Evolutionary conservation across 2,888 invertebrate species (phyloP), one percentile per base, ranked within the genome.

Genomic region (Hoplodrina blanda): DNA sequence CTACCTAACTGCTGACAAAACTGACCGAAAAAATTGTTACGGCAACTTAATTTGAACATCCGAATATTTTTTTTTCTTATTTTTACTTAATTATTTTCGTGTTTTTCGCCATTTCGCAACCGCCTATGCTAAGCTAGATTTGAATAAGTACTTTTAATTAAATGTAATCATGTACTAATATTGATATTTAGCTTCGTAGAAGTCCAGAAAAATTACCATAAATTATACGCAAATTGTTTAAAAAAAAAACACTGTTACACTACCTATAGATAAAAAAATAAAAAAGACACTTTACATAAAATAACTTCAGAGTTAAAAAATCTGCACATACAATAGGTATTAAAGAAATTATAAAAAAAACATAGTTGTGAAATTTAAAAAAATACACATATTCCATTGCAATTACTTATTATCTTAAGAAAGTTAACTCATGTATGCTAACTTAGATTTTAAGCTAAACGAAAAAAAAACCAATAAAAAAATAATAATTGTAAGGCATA

Each of bases 51-150:
- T 46, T 13, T 25, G 25, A 33, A 50, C 17, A 54, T 61, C 41
- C 10, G 46, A 49, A 11, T 52, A 11, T 41, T 15, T 62, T 68
- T 78, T 65, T 78, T 77, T 76, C 78, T 76, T 77, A 74, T 83
- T 80, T 85, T 83, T 83, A 85, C 78, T 74, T 53, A 52, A 62
- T 62, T 70, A 61, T 73, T 71, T 57, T 65, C 19, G 6, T 67
- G 33, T 73, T 72, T 69, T 76, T 67, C 71, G 74, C 69, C 67
- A 80, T 80, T 80, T 65, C 62, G 62, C 72, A 73, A 78, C 84
- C 84, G 83, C 83, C 85, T 84, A 81, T 57, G 61, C 44, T 77
- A 78, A 72, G 68, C 20, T 78, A 78, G 65, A 49, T 65, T 50
- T 30, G 50, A 62, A 62, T 65, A 61, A 74, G 44, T 69, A 64